Evolutionary conservation across 2,113 vertebrate species (phyloP), one percentile per base, ranked within the genome.

Genomic region (Antigone vipio): DNA sequence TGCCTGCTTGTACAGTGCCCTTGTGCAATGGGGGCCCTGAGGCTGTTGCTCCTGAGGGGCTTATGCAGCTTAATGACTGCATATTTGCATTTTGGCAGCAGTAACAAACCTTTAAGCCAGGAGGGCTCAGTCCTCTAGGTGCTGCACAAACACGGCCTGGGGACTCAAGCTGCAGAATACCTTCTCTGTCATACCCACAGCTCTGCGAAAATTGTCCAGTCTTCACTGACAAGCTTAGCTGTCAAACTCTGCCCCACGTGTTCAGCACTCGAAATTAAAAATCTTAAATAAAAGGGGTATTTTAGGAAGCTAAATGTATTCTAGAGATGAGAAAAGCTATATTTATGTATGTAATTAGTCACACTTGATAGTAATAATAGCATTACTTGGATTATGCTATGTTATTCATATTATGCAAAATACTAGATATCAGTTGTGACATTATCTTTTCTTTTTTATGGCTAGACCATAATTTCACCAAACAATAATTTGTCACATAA

Each of bases 301-400:
- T 95, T 93, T 95, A 81, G 77, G 94, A 93, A 87, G 67, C 50
- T 95, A 94, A 90, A 92, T 96, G 30, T 94, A 93, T 84, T 96
- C 87, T 55, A 86, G 81, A 73, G 66, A 64, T 44, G 6, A 88
- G 40, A 93, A 96, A 96, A 88, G 58, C 50, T 91, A 85, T 89
- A 88, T 97, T 81, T 92, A 81, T 8, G 1, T 90, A 71, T 94
- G 74, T 96, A 96, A 97, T 97, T 97, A 98, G 58, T 91, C 93
- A 95, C 35, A n/a, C 34, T 94, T 94, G 52, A 63, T 86, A 94
- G 69, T 63, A 96, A 87, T 90, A 92, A 96, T 69, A 82, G 19
- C 72, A 84, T 72, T 89, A 84, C 66, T 91, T 84, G 90, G 55
- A 56, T 88, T 91, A 89, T 84, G 26, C 62, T 96, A 55, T 84